Conservation (phyloP, 2,113 vertebrate species). For the Melanerpes formicivorus region DNA sequence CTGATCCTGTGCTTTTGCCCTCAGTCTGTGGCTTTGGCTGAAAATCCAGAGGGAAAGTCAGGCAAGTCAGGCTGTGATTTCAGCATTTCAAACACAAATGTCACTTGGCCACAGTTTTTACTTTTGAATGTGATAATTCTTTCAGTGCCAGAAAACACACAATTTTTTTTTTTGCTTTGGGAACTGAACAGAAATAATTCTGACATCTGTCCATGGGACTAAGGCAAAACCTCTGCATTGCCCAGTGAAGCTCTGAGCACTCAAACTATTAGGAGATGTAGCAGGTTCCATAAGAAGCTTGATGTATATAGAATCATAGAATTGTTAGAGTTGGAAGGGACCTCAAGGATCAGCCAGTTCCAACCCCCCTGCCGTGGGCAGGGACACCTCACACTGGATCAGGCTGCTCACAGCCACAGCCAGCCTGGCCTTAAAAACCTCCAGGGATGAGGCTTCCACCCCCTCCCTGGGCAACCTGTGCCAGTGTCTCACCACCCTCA, state of each 20-base stretch:
- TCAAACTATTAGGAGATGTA: background rate
- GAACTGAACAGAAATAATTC: background rate
- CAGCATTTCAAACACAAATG: background rate
- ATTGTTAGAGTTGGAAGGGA: too few species aligned
- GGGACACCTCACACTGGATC: too few species aligned
- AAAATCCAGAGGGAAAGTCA: background rate
- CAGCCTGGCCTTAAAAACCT: too few species aligned
- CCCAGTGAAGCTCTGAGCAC: background rate
- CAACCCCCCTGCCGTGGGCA: too few species aligned
- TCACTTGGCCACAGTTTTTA: background rate
- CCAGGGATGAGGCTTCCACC: too few species aligned
- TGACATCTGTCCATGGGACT: background rate
- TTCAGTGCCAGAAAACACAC: background rate
- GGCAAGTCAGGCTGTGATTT: constrained; percentile 1
- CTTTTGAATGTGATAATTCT: background rate
- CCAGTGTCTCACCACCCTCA: too few species aligned
- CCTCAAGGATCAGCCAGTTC: too few species aligned
- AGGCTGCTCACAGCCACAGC: too few species aligned
- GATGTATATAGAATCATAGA: too few species aligned
- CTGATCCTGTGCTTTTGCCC: background rate
- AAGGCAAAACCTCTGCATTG: background rate
- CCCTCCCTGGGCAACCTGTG: too few species aligned
- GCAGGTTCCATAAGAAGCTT: background rate
- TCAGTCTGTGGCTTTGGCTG: constrained; percentile 51
- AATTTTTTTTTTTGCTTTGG: background rate